Base-by-base conservation (phyloP, 1,140 invertebrate genomes). In the Phenacoccus solenopsis region DNA sequence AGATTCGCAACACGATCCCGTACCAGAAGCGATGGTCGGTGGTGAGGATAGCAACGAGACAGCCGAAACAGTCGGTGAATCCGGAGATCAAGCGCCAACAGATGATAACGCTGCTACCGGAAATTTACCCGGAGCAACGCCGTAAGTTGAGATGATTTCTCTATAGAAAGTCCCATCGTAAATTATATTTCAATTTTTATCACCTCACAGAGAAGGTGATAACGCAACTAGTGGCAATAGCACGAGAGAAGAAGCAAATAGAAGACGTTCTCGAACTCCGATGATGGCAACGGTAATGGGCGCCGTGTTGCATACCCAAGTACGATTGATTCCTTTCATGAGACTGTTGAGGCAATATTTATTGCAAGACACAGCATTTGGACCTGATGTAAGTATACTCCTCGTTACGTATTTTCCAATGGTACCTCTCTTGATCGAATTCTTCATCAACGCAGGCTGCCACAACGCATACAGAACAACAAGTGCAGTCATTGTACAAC, bases 401-500 rank as follows among this genome's bases (percentile, higher is more conserved):
- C 16, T 20, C 16, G 21, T 59, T 24, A 64, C 4, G 22, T 64
- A 24, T 64, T 16, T 64, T 1, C 10, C 21, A 64, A 24, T 24
- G 13, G 38, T 16, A 49, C 5, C 38, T 9, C 38, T 3, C 16
- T 64, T 64, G 59, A 27, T 64, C 20, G 10, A 64, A 64, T 64
- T 25, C 22, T 24, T 16, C 32, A 10, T 38, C 32, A 38, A 38
- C n/a, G 9, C 25, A 64, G 59, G 21, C 21, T 4, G 1, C 22
- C 2, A 64, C 59, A 25, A 64, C 59, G 1, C 59, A 64, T 16
- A 64, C 59, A 3, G 59, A 64, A 24, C 5, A 32, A 21, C 49
- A 64, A 71, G 81, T 81, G 4, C 88, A 91, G 75, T 80, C 82
- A 2, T 78, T 87, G 24, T 85, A 88, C 38, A 87, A 89, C 74